Percentiles rank a stretch among this genome's conserved stretches.
Conservation (phyloP, 37 sponge, comb jelly and placozoan genomes). For the Chondrosia reniformis region DNA sequence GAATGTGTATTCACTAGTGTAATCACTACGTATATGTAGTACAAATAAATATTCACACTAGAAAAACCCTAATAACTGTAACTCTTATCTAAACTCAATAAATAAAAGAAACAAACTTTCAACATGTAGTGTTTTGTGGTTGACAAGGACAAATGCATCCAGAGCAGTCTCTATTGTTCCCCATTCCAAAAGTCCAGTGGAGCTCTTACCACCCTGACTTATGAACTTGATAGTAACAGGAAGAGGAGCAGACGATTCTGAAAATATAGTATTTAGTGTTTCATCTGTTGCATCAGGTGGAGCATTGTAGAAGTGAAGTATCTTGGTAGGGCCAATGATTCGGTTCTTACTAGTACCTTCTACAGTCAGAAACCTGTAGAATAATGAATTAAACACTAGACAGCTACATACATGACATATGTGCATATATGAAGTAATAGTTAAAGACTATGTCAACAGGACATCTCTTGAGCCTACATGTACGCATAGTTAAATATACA, state of each 20-base stretch:
- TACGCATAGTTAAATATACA: background rate
- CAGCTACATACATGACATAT: background rate
- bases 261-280: slow-evolving; percentile 53
- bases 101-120: slow-evolving; percentile 37
- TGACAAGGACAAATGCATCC: slow-evolving; percentile 76
- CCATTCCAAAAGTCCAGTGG: slow-evolving; percentile 88
- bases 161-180: slow-evolving; percentile 48
- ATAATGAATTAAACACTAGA: background rate
- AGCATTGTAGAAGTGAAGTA: slow-evolving; percentile 90
- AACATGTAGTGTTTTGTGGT: slow-evolving; percentile 64
- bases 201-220: slow-evolving; percentile 80
- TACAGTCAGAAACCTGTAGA: slow-evolving; percentile 65
- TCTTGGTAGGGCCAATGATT: slow-evolving; percentile 73
- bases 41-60: too few relatives aligned
- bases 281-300: slow-evolving; percentile 84
- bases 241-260: slow-evolving; percentile 25
- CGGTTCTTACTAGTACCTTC: slow-evolving; percentile 83
- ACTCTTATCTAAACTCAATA: too few relatives aligned
- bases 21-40: too few relatives aligned
- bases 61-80: too few relatives aligned
- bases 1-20: too few relatives aligned
- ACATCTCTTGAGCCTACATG: background rate
- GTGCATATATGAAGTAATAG: background rate
- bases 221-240: slow-evolving; percentile 63
- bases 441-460: background rate